Evolutionary conservation across 2,113 vertebrate genomes (phyloP), one percentile per base, ranked within the genome.

Genomic region (Suncus etruscus): DNA sequence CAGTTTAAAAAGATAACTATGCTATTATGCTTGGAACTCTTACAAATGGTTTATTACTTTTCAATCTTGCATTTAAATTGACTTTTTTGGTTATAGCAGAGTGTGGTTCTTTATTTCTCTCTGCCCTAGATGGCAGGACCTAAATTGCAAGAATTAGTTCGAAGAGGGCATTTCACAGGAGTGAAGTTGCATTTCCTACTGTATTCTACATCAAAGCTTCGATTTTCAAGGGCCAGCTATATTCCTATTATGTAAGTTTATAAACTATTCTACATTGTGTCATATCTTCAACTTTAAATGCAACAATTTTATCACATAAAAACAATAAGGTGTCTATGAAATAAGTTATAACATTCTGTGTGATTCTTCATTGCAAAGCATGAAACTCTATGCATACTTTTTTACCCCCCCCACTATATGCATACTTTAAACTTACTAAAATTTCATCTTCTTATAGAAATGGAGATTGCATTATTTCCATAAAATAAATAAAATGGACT

Each of bases 121-220:
- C 80, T 83, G 92, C 69, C 83, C 77, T 29, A 95, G 58, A 92
- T 0, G 58, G 24, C 27, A 76, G 81, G 79, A 77, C 15, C 73
- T 92, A 95, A 96, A 94, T 72, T 89, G 87, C 90, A 24, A 95
- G 12, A 97, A 96, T 96, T 92, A 96, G 76, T 84, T 86, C 75
- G 45, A 92, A 96, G 84, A 94, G 45, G 90, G 8, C 95, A 92
- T 92, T 97, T 93, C 95, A 70, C 27, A 92, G 51, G 12, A 88
- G 45, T 86, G 3, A 96, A 95, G 50, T 93, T 94, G 87, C 31
- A 54, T 91, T 97, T 97, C 94, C 87, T 45, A 27, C 3, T 83
- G 68, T 7, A 68, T 66, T 83, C 66, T 86, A 83, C 77, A 89
- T 93, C 94, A 96, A 95, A 96, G 93, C 84, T 81, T 50, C 87